phyloP scores from a whole-genome alignment of 2,113 vertebrate species.

The Elanus axillaris region DNA sequence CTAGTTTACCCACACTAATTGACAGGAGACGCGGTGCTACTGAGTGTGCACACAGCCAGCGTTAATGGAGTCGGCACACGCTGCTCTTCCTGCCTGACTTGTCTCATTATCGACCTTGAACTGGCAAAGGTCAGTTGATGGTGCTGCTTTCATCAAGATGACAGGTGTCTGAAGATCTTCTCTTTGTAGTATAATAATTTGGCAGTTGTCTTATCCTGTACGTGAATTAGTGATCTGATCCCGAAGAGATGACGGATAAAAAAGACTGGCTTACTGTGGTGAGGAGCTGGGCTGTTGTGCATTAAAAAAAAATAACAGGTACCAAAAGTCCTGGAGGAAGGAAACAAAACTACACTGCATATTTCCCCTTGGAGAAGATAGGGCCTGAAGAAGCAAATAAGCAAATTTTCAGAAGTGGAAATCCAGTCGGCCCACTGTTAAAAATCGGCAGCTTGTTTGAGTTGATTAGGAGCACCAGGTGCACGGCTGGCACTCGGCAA shows the following conservation, averaged over 20 bases:
- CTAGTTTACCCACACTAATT: constrained; percentile 79
- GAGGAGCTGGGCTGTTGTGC: neutral
- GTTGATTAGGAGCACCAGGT: constrained; percentile 43
- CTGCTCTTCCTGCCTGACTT: constrained; percentile 77
- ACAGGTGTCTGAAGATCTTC: constrained; percentile 77
- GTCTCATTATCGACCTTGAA: constrained; percentile 85
- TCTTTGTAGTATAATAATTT: constrained; percentile 77
- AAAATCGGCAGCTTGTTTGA: constrained; percentile 43
- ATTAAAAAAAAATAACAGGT: neutral
- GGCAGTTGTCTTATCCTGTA: constrained; percentile 78
- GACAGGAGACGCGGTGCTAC: constrained; percentile 76
- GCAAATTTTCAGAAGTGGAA: constrained; percentile 25
- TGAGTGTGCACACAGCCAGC: constrained; percentile 55
- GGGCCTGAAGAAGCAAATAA: constrained; percentile 23
- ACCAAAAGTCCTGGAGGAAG: neutral
- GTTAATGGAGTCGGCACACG: constrained; percentile 74
- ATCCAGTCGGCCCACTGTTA: constrained; percentile 33
- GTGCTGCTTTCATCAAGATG: constrained; percentile 75
- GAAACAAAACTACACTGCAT: neutral
- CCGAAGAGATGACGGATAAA: constrained; percentile 56
- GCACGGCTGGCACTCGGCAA: neutral
- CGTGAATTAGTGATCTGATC: constrained; percentile 75
- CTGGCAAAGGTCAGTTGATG: constrained; percentile 78
- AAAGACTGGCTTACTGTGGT: neutral
- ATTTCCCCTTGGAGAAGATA: neutral